Percentiles rank a stretch among this genome's conserved stretches.
Evolutionary conservation across 2,888 invertebrate genomes (phyloP).

Genomic region (Drosophila melanosoma): DNA sequence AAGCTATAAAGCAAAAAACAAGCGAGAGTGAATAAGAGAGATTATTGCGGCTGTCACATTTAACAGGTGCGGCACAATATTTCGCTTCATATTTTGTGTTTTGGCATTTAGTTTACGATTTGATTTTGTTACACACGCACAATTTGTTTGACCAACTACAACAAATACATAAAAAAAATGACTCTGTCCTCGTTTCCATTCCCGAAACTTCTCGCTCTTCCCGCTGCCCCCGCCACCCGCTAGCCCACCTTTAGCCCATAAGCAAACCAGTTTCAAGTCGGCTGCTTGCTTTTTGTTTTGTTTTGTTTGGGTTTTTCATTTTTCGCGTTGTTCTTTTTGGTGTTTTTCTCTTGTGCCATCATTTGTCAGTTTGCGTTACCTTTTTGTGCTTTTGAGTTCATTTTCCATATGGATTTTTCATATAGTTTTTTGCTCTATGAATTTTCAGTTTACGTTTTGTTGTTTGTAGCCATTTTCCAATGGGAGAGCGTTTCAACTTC

Average conservation of each 20-base stretch:
- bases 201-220: slow-evolving; percentile 21
- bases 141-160: slow-evolving; percentile 47
- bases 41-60: neutral
- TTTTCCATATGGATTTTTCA: slow-evolving; percentile 74
- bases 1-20: slow-evolving; percentile 19
- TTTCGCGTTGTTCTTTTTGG: slow-evolving; percentile 25
- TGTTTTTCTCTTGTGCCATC: slow-evolving; percentile 41
- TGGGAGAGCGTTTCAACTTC: slow-evolving; percentile 16
- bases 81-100: slow-evolving; percentile 13
- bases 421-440: slow-evolving; percentile 54
- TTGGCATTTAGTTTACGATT: slow-evolving; percentile 57
- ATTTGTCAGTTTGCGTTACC: slow-evolving; percentile 46
- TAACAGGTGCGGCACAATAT: slow-evolving; percentile 51
- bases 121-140: slow-evolving; percentile 56
- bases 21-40: neutral
- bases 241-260: slow-evolving; percentile 35
- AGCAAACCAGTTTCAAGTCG: slow-evolving; percentile 69
- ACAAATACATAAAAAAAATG: slow-evolving; percentile 35
- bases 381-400: slow-evolving; percentile 45
- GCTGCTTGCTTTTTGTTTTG: slow-evolving; percentile 49
- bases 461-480: slow-evolving; percentile 57
- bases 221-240: slow-evolving; percentile 7
- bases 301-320: slow-evolving; percentile 56
- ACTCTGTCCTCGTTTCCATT: slow-evolving; percentile 36
- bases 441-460: slow-evolving; percentile 45